Evolutionary conservation across 2,113 vertebrate genomes (phyloP).

Genomic region (Pseudolaguvia tuberculata): DNA sequence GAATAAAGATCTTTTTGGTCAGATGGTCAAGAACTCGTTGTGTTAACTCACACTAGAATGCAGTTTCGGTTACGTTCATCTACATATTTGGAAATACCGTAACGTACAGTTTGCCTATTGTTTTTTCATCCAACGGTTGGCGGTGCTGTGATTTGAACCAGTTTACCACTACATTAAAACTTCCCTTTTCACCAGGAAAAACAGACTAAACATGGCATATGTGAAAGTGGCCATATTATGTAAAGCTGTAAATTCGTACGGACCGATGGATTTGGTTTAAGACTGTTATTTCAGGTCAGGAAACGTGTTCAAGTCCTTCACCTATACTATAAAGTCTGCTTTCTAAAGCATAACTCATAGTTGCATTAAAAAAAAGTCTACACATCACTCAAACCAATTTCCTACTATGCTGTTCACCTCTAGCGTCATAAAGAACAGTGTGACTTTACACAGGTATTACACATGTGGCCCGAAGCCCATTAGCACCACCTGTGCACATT

Average conservation of each 20-base stretch:
- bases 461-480: slow-evolving; percentile 46
- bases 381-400: slow-evolving; percentile 29
- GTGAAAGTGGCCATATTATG: slow-evolving; percentile 7
- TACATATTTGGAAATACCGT: neutral
- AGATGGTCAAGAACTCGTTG: neutral
- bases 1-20: neutral
- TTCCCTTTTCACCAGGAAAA: too few species aligned
- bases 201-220: slow-evolving; percentile 2
- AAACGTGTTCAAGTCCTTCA: slow-evolving; percentile 34
- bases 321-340: slow-evolving; percentile 28
- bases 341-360: slow-evolving; percentile 7
- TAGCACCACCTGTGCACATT: slow-evolving; percentile 48
- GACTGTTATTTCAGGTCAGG: slow-evolving; percentile 8
- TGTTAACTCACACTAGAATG: neutral
- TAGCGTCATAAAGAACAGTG: slow-evolving; percentile 42
- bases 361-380: slow-evolving; percentile 21
- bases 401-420: slow-evolving; percentile 20
- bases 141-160: too few species aligned
- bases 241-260: slow-evolving; percentile 9
- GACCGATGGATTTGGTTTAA: slow-evolving; percentile 6
- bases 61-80: neutral
- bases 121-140: too few species aligned
- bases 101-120: too few species aligned
- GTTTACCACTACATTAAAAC: too few species aligned
- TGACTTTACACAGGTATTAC: slow-evolving; percentile 47